Base-by-base conservation (phyloP, 2,797 vertebrate species). In the Xenops minutus region DNA sequence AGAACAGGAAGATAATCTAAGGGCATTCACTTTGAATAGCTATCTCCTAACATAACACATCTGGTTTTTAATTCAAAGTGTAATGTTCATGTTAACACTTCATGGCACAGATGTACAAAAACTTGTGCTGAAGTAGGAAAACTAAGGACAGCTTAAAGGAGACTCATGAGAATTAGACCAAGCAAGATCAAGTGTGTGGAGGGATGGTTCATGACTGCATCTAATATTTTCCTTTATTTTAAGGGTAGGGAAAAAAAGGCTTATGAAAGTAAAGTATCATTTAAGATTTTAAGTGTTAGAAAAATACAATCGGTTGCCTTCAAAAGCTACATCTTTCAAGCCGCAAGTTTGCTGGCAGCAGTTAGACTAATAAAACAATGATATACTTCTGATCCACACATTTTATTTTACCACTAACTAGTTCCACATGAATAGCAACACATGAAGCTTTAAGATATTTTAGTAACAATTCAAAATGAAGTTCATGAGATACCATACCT, bases 401-500 rank as follows among this genome's bases (percentile, higher is more conserved):
- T 63, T 75, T 81, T 49, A 37, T 51, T 68, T 75, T 13, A 82
- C 10, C 8, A 78, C 5, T 11, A 67, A 9, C 49, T 74, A 32
- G 9, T 71, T 85, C 54, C 52, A 85, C 2, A 43, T 11, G 13
- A 78, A 67, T 32, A 44, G 13, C 21, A 76, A 54, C 14, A 74
- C 62, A 68, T 9, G 3, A 72, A 78, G 37, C 29, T 82, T 88
- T 21, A 77, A 74, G 34, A 49, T 17, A 62, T 44, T 72, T 88
- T 34, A 69, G 32, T 61, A 92, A 68, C 32, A 32, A 81, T 27
- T 7, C 21, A 73, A 85, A 89, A 48, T 43, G 1, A 87, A 27
- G 22, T 39, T 14, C 6, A 49, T 14, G 23, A 81, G 24, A 51
- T 8, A 71, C 18, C 89, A 59, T 98, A 99, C 99, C 98, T 99